Percentiles rank a stretch among this genome's conserved stretches.
These are phyloP conservation scores for Bambusicola thoracicus DNA, from an alignment of 2,113 vertebrate species.

Conservation along the genomic window DNA sequence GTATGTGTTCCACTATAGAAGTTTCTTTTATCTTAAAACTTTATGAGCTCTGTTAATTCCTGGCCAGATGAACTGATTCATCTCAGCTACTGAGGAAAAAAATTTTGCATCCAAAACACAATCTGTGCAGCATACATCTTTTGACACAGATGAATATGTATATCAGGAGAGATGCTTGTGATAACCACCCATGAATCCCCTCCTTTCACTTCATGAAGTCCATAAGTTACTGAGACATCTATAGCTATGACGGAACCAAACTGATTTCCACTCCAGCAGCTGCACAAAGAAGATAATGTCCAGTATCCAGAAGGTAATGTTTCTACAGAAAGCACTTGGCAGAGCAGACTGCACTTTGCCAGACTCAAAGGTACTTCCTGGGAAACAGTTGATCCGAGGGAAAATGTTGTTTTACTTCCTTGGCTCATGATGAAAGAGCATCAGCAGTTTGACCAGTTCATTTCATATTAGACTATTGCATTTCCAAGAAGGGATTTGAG, in stretches of 20 bases:
- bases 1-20: background rate
- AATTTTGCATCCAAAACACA: background rate
- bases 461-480: background rate
- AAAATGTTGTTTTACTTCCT: background rate
- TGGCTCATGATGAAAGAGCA: background rate
- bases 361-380: background rate
- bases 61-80: background rate
- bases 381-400: background rate
- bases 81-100: background rate
- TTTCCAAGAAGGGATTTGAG: background rate
- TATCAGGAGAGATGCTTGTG: rapidly evolving
- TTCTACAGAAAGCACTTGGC: background rate
- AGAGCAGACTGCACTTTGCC: background rate
- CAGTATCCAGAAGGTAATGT: background rate
- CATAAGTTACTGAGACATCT: background rate
- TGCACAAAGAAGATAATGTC: background rate
- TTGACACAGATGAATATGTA: background rate
- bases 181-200: background rate
- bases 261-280: background rate
- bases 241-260: too few species aligned
- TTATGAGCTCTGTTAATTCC: background rate
- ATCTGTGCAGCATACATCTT: background rate
- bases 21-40: conserved; percentile 32
- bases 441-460: background rate
- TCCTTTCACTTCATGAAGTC: rapidly evolving